Conservation (phyloP, 2,113 vertebrate species). For the Poecile atricapillus region DNA sequence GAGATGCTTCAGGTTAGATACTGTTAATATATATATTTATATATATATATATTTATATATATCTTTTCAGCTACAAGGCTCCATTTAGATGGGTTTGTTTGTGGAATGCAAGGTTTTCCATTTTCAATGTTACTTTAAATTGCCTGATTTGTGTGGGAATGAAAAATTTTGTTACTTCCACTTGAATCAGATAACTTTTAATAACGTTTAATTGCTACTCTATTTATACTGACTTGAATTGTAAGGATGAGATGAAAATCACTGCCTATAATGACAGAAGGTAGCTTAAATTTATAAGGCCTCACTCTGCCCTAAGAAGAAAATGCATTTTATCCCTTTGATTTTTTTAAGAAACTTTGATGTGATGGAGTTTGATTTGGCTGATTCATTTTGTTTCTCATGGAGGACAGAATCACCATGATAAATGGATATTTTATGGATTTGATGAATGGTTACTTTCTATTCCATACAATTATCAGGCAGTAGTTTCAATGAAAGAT, state of each 20-base stretch:
- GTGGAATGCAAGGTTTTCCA: not conserved
- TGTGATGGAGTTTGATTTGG: conserved; percentile 46
- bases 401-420: conserved; percentile 45
- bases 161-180: not conserved
- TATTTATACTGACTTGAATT: conserved; percentile 14
- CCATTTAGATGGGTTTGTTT: not conserved
- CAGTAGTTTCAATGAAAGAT: conserved; percentile 73
- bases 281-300: not conserved
- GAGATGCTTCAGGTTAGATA: not conserved
- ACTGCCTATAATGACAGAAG: conserved; percentile 19
- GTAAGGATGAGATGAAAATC: conserved; percentile 8
- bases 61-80: not conserved
- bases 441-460: conserved; percentile 77
- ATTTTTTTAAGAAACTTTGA: not conserved
- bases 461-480: conserved; percentile 72
- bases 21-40: not conserved
- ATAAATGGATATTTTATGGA: conserved; percentile 71
- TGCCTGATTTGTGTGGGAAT: not conserved
- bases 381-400: conserved; percentile 64
- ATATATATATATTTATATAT: accelerated
- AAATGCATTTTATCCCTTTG: conserved; percentile 27
- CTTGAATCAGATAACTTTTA: conserved; percentile 3
- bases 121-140: not conserved
- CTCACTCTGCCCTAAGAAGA: not conserved
- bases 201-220: conserved; percentile 8